These are phyloP conservation scores for Egretta garzetta DNA, from an alignment of 2,113 vertebrate genomes.

Conservation along the genomic window DNA sequence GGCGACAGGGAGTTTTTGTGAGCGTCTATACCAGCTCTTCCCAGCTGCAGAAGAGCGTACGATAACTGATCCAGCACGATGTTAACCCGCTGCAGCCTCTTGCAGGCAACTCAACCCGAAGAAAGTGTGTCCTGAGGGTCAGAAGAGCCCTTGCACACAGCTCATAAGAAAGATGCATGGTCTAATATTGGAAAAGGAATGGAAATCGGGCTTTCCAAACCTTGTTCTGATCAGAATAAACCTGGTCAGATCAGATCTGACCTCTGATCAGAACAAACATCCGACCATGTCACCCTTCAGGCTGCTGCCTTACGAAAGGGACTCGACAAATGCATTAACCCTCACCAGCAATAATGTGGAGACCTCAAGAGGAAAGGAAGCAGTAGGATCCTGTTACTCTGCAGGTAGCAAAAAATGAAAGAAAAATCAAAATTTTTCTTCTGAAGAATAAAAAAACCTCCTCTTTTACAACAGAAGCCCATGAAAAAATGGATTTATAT, in stretches of 20 bases:
- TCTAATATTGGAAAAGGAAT: neutral
- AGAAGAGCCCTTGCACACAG: neutral
- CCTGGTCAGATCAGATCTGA: too few relatives aligned
- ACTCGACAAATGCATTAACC: neutral
- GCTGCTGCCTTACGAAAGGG: neutral
- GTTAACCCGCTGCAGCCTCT: neutral
- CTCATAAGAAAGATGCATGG: neutral
- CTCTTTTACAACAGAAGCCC: neutral
- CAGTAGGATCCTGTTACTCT: neutral
- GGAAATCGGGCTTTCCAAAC: neutral
- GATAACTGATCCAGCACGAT: neutral
- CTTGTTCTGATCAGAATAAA: neutral
- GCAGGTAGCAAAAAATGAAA: neutral
- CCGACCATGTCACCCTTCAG: neutral
- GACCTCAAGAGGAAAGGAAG: neutral
- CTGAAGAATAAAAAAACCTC: neutral
- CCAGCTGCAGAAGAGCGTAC: accelerated
- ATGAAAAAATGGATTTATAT: neutral
- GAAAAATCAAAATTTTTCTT: neutral
- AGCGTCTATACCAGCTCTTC: neutral
- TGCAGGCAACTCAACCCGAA: neutral
- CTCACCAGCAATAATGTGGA: neutral
- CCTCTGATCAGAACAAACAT: neutral
- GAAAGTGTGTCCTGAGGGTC: neutral
- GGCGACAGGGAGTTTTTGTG: neutral